phyloP scores from a whole-genome alignment of 2,888 invertebrate genomes.

The Oscheius onirici region DNA sequence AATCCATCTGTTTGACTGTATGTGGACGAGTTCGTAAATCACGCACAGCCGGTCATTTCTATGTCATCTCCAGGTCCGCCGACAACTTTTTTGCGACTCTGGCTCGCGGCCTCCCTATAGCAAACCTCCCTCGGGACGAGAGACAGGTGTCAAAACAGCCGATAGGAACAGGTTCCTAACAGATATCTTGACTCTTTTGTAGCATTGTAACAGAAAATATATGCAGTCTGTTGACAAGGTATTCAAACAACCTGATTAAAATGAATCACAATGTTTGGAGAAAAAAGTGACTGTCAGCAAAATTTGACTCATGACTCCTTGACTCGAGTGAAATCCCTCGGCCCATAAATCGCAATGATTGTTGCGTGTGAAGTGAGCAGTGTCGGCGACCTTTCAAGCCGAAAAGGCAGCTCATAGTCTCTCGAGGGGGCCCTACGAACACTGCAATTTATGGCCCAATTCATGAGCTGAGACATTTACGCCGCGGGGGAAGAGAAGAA shows the following conservation, averaged over 20 bases:
- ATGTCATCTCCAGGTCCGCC: conserved; percentile 28
- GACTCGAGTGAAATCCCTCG: too few species aligned
- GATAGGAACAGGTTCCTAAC: too few species aligned
- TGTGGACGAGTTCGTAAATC: conserved; percentile 28
- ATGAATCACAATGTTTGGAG: too few species aligned
- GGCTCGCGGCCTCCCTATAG: background rate
- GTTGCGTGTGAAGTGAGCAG: background rate
- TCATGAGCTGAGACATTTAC: conserved; percentile 13
- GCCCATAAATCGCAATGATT: conserved; percentile 8
- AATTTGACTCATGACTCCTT: too few species aligned
- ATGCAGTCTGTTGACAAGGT: too few species aligned
- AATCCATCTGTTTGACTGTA: conserved; percentile 19
- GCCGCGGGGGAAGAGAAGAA: background rate
- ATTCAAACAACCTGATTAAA: too few species aligned
- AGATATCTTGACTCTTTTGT: too few species aligned
- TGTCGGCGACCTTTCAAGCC: conserved; percentile 25
- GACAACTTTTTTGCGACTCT: conserved; percentile 25
- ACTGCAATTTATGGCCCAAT: conserved; percentile 20
- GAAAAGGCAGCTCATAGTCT: background rate
- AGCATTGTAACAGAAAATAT: too few species aligned
- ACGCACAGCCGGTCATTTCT: conserved; percentile 22
- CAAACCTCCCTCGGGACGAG: conserved; percentile 19
- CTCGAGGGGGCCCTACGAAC: conserved; percentile 21
- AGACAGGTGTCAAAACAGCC: conserved; percentile 26
- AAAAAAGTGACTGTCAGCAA: too few species aligned